phyloP scores from a whole-genome alignment of 2,113 vertebrate species.

The Ameiurus melas region DNA sequence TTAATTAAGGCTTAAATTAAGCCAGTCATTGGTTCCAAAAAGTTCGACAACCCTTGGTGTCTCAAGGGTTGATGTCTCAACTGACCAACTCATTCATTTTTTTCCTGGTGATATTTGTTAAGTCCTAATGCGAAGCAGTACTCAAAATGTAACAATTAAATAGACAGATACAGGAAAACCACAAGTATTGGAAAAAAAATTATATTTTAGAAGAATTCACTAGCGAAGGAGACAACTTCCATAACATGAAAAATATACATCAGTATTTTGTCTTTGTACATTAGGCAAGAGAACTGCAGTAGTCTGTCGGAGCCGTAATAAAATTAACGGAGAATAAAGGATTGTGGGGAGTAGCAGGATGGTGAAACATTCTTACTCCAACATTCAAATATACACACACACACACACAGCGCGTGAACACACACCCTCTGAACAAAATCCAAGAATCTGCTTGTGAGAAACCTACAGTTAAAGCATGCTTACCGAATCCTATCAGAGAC shows the following conservation, averaged over 20 bases:
- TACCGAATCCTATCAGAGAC: constrained; percentile 76
- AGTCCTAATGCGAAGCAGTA: background rate
- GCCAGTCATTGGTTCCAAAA: background rate
- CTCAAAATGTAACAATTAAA: background rate
- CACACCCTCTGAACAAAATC: constrained; percentile 69
- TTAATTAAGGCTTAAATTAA: background rate
- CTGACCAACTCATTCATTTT: background rate
- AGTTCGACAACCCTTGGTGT: background rate
- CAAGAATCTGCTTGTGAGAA: constrained; percentile 74
- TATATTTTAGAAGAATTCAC: constrained; percentile 98
- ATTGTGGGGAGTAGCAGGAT: constrained; percentile 58
- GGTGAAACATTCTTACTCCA: constrained; percentile 54
- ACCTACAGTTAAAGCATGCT: constrained; percentile 84
- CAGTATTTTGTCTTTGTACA: constrained; percentile 97
- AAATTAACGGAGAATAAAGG: constrained; percentile 72
- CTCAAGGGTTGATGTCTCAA: too few species aligned
- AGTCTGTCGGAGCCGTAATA: constrained; percentile 67
- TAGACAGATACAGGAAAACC: constrained; percentile 39
- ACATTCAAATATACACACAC: constrained; percentile 17
- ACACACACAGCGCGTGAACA: background rate
- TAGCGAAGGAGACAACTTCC: constrained; percentile 94
- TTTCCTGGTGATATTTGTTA: background rate
- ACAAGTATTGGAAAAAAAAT: constrained; percentile 88
- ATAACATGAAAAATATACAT: constrained; percentile 99
- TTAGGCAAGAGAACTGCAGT: constrained; percentile 80